These are phyloP conservation scores for Nycticorax nycticorax DNA, from an alignment of 2,113 vertebrate genomes.

Conservation along the genomic window DNA sequence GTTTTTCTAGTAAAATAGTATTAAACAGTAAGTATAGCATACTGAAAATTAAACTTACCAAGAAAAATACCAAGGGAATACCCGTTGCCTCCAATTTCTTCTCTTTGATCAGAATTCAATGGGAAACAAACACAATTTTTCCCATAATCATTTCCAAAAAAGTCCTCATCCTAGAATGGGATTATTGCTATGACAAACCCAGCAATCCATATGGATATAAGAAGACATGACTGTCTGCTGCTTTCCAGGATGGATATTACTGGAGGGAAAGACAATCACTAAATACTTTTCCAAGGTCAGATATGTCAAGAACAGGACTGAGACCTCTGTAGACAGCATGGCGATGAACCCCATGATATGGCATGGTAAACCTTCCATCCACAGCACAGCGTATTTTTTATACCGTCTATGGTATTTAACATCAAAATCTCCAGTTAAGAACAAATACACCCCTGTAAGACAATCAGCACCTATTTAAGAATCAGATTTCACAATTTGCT, in stretches of 20 bases:
- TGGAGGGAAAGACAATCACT: slow-evolving; percentile 86
- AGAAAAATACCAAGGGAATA: slow-evolving; percentile 88
- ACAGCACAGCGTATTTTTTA: slow-evolving; percentile 81
- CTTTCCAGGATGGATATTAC: slow-evolving; percentile 77
- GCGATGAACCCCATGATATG: slow-evolving; percentile 81
- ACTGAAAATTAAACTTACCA: slow-evolving; percentile 71
- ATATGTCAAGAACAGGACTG: slow-evolving; percentile 83
- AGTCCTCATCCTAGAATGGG: slow-evolving; percentile 78
- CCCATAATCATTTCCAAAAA: slow-evolving; percentile 88
- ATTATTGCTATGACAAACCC: slow-evolving; percentile 81
- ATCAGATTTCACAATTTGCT: background rate
- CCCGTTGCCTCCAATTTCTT: slow-evolving; percentile 78
- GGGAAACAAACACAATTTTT: slow-evolving; percentile 87
- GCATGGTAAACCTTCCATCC: slow-evolving; percentile 84
- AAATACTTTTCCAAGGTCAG: slow-evolving; percentile 86
- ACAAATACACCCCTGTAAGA: slow-evolving; percentile 87
- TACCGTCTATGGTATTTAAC: slow-evolving; percentile 83
- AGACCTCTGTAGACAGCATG: slow-evolving; percentile 86
- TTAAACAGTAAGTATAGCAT: background rate
- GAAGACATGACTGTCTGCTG: slow-evolving; percentile 71
- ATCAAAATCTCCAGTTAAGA: slow-evolving; percentile 83
- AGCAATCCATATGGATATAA: slow-evolving; percentile 78
- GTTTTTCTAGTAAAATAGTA: background rate
- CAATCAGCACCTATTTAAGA: slow-evolving; percentile 81
- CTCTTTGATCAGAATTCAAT: slow-evolving; percentile 81